phyloP scores from a whole-genome alignment of 1,140 invertebrate species.

The Mizuhopecten yessoensis region DNA sequence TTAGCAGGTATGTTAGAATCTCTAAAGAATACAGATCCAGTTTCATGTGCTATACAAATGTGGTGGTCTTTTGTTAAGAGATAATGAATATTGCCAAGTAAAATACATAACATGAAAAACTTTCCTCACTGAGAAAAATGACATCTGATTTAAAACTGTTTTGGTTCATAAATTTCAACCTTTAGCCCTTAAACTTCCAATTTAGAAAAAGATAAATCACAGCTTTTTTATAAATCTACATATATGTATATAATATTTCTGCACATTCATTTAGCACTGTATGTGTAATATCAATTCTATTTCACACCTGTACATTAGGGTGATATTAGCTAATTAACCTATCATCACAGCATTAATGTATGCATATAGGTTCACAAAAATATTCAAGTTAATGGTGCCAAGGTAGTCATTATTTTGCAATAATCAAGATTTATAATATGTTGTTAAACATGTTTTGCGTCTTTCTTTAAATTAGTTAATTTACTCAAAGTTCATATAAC shows the following conservation, averaged over 20 bases:
- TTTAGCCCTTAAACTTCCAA: not conserved
- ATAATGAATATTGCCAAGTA: not conserved
- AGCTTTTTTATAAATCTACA: not conserved
- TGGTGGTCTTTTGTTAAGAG: not conserved
- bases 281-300: not conserved
- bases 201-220: not conserved
- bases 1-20: no score
- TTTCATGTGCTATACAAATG: not conserved
- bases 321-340: not conserved
- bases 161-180: conserved; percentile 6
- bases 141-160: not conserved
- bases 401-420: not conserved
- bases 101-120: not conserved
- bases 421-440: conserved; percentile 21
- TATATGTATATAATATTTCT: not conserved
- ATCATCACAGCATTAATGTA: not conserved
- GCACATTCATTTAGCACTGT: not conserved
- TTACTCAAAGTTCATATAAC: not conserved
- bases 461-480: not conserved
- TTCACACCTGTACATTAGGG: not conserved
- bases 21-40: no score
- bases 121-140: not conserved
- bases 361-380: not conserved
- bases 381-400: not conserved
- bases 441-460: no score